phyloP scores from a whole-genome alignment of 2,888 invertebrate genomes.

The Cetonia aurata region DNA sequence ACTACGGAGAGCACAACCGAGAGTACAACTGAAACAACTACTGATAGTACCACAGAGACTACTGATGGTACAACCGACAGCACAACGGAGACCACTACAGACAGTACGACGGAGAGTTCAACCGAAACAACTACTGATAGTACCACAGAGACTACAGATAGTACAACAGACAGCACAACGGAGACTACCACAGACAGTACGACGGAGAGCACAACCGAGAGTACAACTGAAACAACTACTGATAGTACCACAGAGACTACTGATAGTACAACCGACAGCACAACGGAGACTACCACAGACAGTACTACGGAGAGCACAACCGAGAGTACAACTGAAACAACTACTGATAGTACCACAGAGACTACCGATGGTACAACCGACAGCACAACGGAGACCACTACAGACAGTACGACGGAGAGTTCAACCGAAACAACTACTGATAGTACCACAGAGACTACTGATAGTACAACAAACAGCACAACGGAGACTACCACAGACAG shows the following conservation, averaged over 20 bases:
- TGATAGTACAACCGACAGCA: neutral
- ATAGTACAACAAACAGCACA: neutral
- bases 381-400: too few species aligned
- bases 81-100: too few species aligned
- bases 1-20: too few species aligned
- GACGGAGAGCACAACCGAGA: constrained; percentile 2
- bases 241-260: neutral
- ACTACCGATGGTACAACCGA: too few species aligned
- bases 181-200: neutral
- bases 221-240: constrained; percentile 23
- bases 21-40: neutral
- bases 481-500: too few species aligned
- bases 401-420: too few species aligned
- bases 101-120: neutral
- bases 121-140: neutral
- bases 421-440: too few species aligned
- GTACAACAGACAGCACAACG: constrained; percentile 8
- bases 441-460: neutral
- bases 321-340: too few species aligned
- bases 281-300: neutral
- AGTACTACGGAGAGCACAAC: neutral
- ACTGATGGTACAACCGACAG: neutral
- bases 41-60: too few species aligned
- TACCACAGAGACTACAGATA: neutral
- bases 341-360: neutral